Evolutionary conservation across 2,888 invertebrate genomes (phyloP), one percentile per base, ranked within the genome.

Genomic region (Caenorhabditis imperialis): DNA sequence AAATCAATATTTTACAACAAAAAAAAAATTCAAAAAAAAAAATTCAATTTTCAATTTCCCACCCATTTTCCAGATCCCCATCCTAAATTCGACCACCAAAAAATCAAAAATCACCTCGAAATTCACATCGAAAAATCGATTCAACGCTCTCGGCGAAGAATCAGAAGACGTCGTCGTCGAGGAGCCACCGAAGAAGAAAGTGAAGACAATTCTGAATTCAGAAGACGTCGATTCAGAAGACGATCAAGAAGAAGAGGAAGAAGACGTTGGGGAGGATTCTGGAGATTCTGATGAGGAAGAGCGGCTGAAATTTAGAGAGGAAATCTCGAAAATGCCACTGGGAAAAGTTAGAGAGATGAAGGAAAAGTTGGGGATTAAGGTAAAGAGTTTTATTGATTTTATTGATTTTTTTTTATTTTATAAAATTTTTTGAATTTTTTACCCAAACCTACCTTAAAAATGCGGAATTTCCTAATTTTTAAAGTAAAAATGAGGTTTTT

Each of bases 341-440:
- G 77, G 74, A 22, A 79, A 84, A 53, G 81, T 84, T 42, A 57
- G 67, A 18, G 82, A 77, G 44, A 63, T 84, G 72, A 81, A 82
- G 38, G 77, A 81, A 37, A 83, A 82, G 38, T 44, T 84, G 10
- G 84, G 84, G 5, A 75, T 84, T 37, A 83, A 84, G 30, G 30
- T 30, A 10, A 30, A 10, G 7, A 30, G 30, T 7, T 30, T 30
- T 30, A 30, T 30, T 30, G 6, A 30, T 30, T 30, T n/a, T n/a
- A n/a, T n/a, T n/a, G n/a, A n/a, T n/a, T n/a, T n/a, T n/a, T n/a
- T n/a, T n/a, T n/a, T n/a, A n/a, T n/a, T n/a, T n/a, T n/a, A n/a
- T n/a, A n/a, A n/a, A n/a, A n/a, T n/a, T n/a, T n/a, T n/a, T n/a
- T n/a, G n/a, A n/a, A n/a, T n/a, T n/a, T n/a, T n/a, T n/a, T n/a